phyloP scores from a whole-genome alignment of 2,888 invertebrate species.

The Scaptomyza tumidula region DNA sequence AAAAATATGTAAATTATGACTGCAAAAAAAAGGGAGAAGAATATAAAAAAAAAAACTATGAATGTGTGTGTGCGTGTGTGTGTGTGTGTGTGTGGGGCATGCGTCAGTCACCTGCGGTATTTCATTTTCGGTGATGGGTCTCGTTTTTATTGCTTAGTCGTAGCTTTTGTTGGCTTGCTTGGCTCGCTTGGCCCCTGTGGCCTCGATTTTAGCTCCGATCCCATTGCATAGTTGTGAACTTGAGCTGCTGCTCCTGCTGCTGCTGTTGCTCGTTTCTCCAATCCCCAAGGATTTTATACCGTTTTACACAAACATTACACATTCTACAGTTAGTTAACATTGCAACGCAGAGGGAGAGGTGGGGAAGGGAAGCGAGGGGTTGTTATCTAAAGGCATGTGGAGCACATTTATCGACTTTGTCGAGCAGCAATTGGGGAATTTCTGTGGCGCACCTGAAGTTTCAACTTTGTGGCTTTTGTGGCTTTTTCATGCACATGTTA shows the following conservation, averaged over 20 bases:
- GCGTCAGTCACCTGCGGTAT: conserved; percentile 79
- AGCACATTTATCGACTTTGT: conserved; percentile 7
- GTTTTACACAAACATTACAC: conserved; percentile 23
- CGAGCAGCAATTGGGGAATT: background rate
- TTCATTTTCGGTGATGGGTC: conserved; percentile 61
- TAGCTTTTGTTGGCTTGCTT: background rate
- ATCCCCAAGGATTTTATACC: conserved; percentile 41
- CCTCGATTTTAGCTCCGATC: conserved; percentile 18
- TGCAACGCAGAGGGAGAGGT: background rate
- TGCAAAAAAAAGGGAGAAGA: conserved; percentile 20
- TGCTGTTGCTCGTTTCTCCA: background rate
- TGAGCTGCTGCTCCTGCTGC: conserved; percentile 20
- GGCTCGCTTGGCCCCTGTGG: conserved; percentile 3
- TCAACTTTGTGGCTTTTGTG: conserved; percentile 1
- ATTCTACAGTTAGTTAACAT: conserved; percentile 30
- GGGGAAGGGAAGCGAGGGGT: background rate
- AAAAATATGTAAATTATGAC: conserved; percentile 75
- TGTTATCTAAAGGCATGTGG: background rate
- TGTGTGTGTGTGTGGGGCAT: conserved; percentile 57
- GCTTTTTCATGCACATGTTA: conserved; percentile 2
- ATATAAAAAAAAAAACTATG: conserved; percentile 10
- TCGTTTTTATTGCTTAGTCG: conserved; percentile 66
- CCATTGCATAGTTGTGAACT: conserved; percentile 51
- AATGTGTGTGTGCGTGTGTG: conserved; percentile 21
- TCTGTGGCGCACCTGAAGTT: background rate